These are phyloP conservation scores for Cataglyphis hispanica DNA, from an alignment of 1,140 invertebrate species.

Conservation along the genomic window DNA sequence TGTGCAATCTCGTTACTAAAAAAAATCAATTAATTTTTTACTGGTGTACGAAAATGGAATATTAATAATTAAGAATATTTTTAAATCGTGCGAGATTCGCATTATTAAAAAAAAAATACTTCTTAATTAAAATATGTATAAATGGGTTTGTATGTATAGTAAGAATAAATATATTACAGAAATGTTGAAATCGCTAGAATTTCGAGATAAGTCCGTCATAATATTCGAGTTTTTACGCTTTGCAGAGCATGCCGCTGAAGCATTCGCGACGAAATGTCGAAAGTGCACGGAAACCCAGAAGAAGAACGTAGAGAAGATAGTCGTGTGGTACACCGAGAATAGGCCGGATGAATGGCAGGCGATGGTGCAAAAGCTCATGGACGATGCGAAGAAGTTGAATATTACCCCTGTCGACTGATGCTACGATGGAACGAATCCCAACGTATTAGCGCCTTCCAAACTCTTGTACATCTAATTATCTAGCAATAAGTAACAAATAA, in stretches of 20 bases:
- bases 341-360: conserved; percentile 35
- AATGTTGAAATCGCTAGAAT: background rate
- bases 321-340: conserved; percentile 48
- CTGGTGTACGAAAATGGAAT: too few relatives aligned
- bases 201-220: background rate
- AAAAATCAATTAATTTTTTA: too few relatives aligned
- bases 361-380: conserved; percentile 19
- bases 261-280: conserved; percentile 39
- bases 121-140: too few relatives aligned
- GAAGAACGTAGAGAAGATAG: conserved; percentile 8
- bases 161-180: conserved; percentile 63
- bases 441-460: background rate
- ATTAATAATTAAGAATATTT: too few relatives aligned
- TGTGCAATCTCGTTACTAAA: too few relatives aligned
- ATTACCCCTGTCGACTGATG: background rate
- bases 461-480: conserved; percentile 23
- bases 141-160: conserved; percentile 76
- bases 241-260: conserved; percentile 29
- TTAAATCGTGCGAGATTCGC: too few relatives aligned
- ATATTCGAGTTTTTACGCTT: background rate
- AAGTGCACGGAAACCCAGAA: conserved; percentile 45
- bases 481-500: conserved; percentile 23
- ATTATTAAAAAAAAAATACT: too few relatives aligned
- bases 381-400: conserved; percentile 39
- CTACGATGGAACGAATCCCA: background rate